Evolutionary conservation across 2,797 vertebrate genomes (phyloP).

Genomic region (Siniperca undulata): DNA sequence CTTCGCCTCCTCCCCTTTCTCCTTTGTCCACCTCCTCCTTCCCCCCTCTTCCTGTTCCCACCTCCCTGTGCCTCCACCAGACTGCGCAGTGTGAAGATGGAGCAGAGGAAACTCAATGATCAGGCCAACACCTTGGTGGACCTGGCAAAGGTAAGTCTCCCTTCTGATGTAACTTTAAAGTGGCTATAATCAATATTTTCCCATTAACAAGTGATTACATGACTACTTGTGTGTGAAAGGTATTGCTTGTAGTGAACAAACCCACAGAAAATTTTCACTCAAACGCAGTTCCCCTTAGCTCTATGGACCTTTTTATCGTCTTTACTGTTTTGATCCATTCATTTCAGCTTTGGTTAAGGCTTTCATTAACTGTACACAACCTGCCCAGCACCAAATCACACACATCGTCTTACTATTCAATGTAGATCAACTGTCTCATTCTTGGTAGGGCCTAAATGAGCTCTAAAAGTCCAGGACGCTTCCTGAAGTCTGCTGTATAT

Average conservation of each 20-base stretch:
- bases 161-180: neutral
- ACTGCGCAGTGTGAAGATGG: conserved; percentile 95
- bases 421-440: neutral
- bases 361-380: neutral
- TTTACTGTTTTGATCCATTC: neutral
- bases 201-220: neutral
- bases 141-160: conserved; percentile 89
- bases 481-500: neutral
- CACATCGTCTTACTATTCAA: neutral
- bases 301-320: neutral
- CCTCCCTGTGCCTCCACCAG: conserved; percentile 62
- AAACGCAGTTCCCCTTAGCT: neutral
- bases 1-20: conserved; percentile 30
- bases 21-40: conserved; percentile 21
- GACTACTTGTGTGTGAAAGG: neutral
- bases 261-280: too few species aligned
- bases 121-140: conserved; percentile 95
- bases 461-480: neutral
- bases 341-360: too few species aligned
- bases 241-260: too few species aligned
- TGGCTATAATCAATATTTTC: neutral
- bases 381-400: neutral
- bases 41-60: conserved; percentile 46
- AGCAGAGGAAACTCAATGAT: conserved; percentile 95
- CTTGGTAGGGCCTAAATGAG: neutral